Conservation (phyloP, 2,113 vertebrate species). For the Marmota monax region DNA sequence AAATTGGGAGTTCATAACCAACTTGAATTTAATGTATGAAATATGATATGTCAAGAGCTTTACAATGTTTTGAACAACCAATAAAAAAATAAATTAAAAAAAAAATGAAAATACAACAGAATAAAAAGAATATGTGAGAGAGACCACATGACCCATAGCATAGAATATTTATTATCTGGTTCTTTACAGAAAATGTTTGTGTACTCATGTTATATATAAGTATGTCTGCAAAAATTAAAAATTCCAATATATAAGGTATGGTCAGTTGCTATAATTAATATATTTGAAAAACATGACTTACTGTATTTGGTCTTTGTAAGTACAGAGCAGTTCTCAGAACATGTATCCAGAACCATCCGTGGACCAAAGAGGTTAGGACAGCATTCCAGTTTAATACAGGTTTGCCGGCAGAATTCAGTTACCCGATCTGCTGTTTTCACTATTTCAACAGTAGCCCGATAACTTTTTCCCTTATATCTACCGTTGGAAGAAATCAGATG, state of each 20-base stretch:
- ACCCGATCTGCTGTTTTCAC: slow-evolving; percentile 97
- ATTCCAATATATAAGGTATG: not conserved
- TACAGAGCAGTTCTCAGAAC: slow-evolving; percentile 98
- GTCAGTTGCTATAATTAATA: not conserved
- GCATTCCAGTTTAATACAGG: slow-evolving; percentile 97
- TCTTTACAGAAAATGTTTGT: slow-evolving; percentile 19
- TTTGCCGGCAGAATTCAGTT: slow-evolving; percentile 97
- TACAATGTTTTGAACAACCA: too few relatives aligned
- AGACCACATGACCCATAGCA: not conserved
- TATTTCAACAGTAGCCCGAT: slow-evolving; percentile 97
- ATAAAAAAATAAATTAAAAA: too few relatives aligned
- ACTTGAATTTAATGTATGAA: too few relatives aligned
- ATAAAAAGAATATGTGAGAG: slow-evolving; percentile 10
- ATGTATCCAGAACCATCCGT: slow-evolving; percentile 96
- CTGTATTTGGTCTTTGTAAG: slow-evolving; percentile 99
- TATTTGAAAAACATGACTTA: slow-evolving; percentile 86
- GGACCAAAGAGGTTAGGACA: slow-evolving; percentile 98
- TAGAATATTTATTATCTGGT: slow-evolving; percentile 47
- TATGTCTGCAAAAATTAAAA: slow-evolving; percentile 16
- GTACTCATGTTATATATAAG: not conserved
- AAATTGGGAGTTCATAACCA: too few relatives aligned
- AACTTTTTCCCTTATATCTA: slow-evolving; percentile 99
- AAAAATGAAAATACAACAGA: slow-evolving; percentile 62
- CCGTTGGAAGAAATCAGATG: slow-evolving; percentile 52
- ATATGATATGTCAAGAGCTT: too few relatives aligned